These are phyloP conservation scores for Drosophila algonquin DNA, from an alignment of 2,888 invertebrate genomes.

Conservation along the genomic window DNA sequence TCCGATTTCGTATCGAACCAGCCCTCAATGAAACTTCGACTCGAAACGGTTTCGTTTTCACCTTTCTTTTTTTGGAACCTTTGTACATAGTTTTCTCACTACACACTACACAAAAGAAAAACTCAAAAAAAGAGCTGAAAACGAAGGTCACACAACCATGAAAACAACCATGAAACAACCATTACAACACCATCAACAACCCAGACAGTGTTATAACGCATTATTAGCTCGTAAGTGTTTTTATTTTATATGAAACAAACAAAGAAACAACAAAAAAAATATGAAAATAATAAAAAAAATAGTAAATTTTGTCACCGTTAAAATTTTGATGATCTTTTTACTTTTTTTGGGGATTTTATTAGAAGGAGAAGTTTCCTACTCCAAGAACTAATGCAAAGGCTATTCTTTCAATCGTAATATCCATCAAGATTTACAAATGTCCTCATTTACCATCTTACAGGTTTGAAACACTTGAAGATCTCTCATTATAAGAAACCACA, in stretches of 20 bases:
- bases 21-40: conserved; percentile 48
- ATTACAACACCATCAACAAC: conserved; percentile 30
- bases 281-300: conserved; percentile 84
- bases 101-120: conserved; percentile 19
- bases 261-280: conserved; percentile 83
- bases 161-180: conserved; percentile 5
- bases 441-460: conserved; percentile 3
- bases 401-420: not conserved
- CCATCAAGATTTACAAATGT: not conserved
- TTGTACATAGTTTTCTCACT: conserved; percentile 81
- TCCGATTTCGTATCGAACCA: not conserved
- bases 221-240: conserved; percentile 82
- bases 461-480: conserved; percentile 19
- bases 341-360: not conserved
- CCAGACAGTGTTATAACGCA: conserved; percentile 79
- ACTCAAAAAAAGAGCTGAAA: conserved; percentile 26
- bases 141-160: conserved; percentile 34
- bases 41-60: conserved; percentile 30
- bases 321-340: conserved; percentile 37
- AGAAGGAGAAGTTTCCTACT: not conserved
- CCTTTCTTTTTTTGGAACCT: conserved; percentile 57
- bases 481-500: conserved; percentile 9
- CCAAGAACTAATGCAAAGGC: not conserved
- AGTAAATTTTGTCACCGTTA: conserved; percentile 84
- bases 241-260: conserved; percentile 83